Percentiles rank a stretch among this genome's conserved stretches.
Conservation (phyloP, 2,113 vertebrate species). For the Bufo gargarizans region DNA sequence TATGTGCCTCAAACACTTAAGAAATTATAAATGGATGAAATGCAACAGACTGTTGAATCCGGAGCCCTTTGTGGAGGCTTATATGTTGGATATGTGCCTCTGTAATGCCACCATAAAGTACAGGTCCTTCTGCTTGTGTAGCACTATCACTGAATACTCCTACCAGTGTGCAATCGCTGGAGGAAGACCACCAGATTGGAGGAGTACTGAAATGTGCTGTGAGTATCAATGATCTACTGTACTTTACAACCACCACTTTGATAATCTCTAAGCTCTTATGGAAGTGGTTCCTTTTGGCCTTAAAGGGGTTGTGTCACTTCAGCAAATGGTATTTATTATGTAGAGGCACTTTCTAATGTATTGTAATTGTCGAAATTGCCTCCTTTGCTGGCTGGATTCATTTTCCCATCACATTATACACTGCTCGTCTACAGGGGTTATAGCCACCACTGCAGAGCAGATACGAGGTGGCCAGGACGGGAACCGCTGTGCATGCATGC, state of each 20-base stretch:
- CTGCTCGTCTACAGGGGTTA: too few species aligned
- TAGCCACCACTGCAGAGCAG: too few species aligned
- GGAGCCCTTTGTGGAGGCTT: constrained; percentile 70
- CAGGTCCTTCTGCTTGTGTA: constrained; percentile 68
- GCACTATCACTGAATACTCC: constrained; percentile 77
- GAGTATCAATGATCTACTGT: constrained; percentile 62
- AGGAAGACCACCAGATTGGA: constrained; percentile 75
- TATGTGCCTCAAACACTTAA: constrained; percentile 24
- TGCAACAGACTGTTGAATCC: constrained; percentile 68
- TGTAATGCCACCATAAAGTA: constrained; percentile 58
- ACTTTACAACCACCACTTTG: neutral
- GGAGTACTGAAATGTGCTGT: constrained; percentile 72
- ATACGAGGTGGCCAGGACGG: too few species aligned
- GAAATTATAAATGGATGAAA: constrained; percentile 26
- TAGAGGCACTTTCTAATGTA: too few species aligned
- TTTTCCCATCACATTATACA: too few species aligned
- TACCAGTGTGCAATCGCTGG: constrained; percentile 78
- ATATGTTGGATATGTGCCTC: constrained; percentile 72
- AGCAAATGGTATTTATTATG: too few species aligned
- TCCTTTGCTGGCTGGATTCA: too few species aligned
- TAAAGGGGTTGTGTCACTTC: too few species aligned
- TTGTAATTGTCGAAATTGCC: too few species aligned
- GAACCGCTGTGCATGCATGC: too few species aligned
- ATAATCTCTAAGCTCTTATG: too few species aligned
- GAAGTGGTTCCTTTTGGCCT: too few species aligned